Evolutionary conservation across 2,797 vertebrate species (phyloP).

Genomic region (Sebastes oblongus): DNA sequence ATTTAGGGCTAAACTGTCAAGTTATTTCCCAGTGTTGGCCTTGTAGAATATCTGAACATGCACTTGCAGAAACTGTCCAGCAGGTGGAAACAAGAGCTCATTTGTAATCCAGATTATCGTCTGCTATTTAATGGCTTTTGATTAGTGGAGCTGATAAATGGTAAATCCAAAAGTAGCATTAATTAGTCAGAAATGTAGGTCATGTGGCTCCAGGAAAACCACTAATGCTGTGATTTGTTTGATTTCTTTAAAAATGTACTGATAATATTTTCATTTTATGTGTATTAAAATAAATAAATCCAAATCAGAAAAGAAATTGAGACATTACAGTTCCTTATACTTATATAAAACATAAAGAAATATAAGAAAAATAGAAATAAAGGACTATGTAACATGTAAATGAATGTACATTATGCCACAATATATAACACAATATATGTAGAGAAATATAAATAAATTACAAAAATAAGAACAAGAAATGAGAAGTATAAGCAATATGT

Average conservation of each 20-base stretch:
- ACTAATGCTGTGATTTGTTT: not conserved
- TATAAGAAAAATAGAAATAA: too few species aligned
- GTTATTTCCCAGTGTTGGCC: not conserved
- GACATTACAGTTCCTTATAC: too few species aligned
- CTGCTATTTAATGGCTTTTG: not conserved
- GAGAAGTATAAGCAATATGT: too few species aligned
- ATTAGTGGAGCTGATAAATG: not conserved
- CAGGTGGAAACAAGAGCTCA: slow-evolving; percentile 51
- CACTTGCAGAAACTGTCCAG: slow-evolving; percentile 42
- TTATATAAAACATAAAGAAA: too few species aligned
- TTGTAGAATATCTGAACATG: not conserved
- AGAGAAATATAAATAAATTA: too few species aligned
- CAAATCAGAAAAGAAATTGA: too few species aligned
- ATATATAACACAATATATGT: too few species aligned
- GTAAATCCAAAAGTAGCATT: not conserved
- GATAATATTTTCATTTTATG: too few species aligned
- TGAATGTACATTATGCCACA: too few species aligned
- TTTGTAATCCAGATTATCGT: not conserved
- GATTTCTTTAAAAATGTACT: not conserved
- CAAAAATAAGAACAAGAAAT: too few species aligned
- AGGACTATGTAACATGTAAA: too few species aligned
- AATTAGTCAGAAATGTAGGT: not conserved
- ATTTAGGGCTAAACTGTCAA: not conserved
- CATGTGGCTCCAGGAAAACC: not conserved
- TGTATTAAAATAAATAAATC: not conserved